phyloP scores from a whole-genome alignment of 1,140 invertebrate genomes.

The Zophobas atratus region DNA sequence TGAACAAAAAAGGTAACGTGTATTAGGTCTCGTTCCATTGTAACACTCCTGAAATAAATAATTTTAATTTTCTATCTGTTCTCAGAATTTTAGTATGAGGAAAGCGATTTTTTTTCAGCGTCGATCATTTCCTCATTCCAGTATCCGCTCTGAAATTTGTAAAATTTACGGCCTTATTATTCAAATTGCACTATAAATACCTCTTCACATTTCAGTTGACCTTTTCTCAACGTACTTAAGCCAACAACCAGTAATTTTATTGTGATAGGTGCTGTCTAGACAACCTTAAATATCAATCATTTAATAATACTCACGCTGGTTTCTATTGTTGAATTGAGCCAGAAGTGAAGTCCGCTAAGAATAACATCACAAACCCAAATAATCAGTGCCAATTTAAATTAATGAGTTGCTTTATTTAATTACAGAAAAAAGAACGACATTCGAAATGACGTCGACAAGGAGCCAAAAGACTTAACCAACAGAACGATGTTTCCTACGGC shows the following conservation, averaged over 20 bases:
- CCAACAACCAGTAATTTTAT: conserved; percentile 27
- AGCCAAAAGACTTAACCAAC: conserved; percentile 75
- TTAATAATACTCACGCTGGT: conserved; percentile 14
- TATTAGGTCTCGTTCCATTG: neutral
- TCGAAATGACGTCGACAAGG: conserved; percentile 75
- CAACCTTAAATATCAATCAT: conserved; percentile 19
- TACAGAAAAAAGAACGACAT: conserved; percentile 69
- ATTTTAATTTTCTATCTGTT: no score
- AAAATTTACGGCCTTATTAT: neutral
- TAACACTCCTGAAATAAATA: neutral
- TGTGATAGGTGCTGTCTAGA: conserved; percentile 30
- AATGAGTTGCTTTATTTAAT: conserved; percentile 56
- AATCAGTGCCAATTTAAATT: conserved; percentile 15
- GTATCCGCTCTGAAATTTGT: neutral
- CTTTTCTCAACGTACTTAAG: conserved; percentile 23
- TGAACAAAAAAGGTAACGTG: no score
- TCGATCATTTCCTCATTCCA: no score
- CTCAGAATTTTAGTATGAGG: no score
- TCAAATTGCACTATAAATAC: conserved; percentile 16
- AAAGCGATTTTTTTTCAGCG: no score
- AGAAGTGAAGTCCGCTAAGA: neutral
- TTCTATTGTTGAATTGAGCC: conserved; percentile 19
- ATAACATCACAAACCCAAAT: neutral
- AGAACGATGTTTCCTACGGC: conserved; percentile 76
- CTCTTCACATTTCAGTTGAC: conserved; percentile 27